Percentiles rank a stretch among this genome's conserved stretches.
These are phyloP conservation scores for Dinocampus coccinellae DNA, from an alignment of 2,888 invertebrate genomes.

Conservation along the genomic window DNA sequence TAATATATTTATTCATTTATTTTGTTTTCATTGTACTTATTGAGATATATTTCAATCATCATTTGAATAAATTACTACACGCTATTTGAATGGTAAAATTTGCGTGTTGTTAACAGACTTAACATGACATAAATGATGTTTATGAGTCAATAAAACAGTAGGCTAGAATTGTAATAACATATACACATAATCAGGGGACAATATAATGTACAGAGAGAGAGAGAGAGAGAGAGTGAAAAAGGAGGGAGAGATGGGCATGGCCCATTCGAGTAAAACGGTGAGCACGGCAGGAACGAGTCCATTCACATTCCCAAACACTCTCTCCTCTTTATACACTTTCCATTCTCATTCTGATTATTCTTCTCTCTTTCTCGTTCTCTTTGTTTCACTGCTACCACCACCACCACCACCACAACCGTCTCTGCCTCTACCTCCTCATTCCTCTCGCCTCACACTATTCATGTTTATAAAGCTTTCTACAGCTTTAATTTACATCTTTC, in stretches of 20 bases:
- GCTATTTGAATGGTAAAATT: background rate
- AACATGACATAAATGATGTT: background rate
- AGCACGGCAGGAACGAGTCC: background rate
- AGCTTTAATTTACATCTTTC: constrained; percentile 30
- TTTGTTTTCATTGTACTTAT: too few relatives aligned
- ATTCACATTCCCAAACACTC: background rate
- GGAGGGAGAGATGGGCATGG: background rate
- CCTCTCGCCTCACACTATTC: too few relatives aligned
- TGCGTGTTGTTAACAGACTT: background rate
- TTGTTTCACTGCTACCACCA: too few relatives aligned
- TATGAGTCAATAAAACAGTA: background rate
- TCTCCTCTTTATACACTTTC: background rate
- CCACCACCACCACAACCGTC: too few relatives aligned
- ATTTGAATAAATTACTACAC: background rate
- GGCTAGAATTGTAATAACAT: background rate
- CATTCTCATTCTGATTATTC: background rate
- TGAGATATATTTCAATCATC: background rate
- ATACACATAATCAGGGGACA: background rate
- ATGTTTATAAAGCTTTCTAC: background rate
- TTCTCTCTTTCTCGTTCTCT: too few relatives aligned
- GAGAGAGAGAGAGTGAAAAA: too few relatives aligned
- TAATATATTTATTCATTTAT: too few relatives aligned
- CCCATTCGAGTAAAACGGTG: background rate
- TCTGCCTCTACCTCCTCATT: too few relatives aligned
- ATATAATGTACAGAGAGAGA: too few relatives aligned